These are phyloP conservation scores for Linurgus olivaceus DNA, from an alignment of 2,797 vertebrate genomes.

Conservation along the genomic window DNA sequence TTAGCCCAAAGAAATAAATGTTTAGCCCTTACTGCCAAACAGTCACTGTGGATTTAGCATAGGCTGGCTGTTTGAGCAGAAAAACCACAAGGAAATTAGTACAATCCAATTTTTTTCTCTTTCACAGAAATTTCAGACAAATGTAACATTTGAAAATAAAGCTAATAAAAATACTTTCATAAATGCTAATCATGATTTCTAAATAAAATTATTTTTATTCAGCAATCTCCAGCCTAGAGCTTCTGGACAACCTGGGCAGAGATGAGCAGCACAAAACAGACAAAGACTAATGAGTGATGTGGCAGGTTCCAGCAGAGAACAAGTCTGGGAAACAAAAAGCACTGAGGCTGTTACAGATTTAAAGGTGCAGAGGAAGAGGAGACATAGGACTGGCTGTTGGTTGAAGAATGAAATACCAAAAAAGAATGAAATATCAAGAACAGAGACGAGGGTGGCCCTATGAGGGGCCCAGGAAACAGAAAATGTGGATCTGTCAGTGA, in stretches of 20 bases:
- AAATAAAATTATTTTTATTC: conserved; percentile 12
- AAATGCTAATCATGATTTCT: background rate
- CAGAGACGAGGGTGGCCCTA: background rate
- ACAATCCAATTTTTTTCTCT: background rate
- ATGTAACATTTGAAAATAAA: background rate
- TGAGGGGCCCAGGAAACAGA: background rate
- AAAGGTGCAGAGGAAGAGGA: background rate
- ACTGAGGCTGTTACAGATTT: background rate
- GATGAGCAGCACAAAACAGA: background rate
- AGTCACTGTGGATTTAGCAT: background rate
- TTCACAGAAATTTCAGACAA: background rate
- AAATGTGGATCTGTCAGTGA: background rate
- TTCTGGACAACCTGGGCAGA: background rate
- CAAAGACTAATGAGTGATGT: background rate
- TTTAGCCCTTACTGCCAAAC: background rate
- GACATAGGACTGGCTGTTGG: background rate
- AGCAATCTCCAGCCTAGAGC: background rate
- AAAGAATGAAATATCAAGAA: background rate
- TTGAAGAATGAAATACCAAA: background rate
- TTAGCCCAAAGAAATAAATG: background rate
- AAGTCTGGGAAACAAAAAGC: background rate
- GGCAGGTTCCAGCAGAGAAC: background rate
- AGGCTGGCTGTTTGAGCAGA: background rate
- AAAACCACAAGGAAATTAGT: background rate
- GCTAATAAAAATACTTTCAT: background rate